These are phyloP conservation scores for Monochamus saltuarius DNA, from an alignment of 1,140 invertebrate genomes.

Conservation along the genomic window DNA sequence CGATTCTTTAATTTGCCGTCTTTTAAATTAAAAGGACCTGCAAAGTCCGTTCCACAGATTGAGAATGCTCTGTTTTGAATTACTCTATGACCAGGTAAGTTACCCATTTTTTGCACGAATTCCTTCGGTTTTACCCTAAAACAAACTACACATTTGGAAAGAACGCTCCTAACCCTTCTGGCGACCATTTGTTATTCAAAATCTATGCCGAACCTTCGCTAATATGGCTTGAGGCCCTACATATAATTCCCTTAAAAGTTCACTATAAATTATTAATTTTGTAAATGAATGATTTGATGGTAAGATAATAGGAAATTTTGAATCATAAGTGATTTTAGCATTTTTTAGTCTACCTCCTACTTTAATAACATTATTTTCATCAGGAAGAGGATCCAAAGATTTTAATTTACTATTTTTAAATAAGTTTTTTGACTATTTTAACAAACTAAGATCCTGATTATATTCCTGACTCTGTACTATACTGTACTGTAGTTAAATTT, in stretches of 20 bases:
- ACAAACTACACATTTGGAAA: slow-evolving; percentile 15
- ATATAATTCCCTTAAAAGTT: slow-evolving; percentile 34
- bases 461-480: slow-evolving; percentile 8
- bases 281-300: slow-evolving; percentile 30
- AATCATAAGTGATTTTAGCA: slow-evolving; percentile 34
- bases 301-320: slow-evolving; percentile 42
- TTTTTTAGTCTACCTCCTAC: slow-evolving; percentile 50
- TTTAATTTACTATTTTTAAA: slow-evolving; percentile 19
- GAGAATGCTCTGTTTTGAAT: slow-evolving; percentile 41
- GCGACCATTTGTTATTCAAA: slow-evolving; percentile 36
- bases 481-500: slow-evolving; percentile 9
- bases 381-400: slow-evolving; percentile 48
- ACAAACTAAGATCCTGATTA: slow-evolving; percentile 7
- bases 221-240: slow-evolving; percentile 7
- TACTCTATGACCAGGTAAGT: slow-evolving; percentile 8
- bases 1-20: slow-evolving; percentile 37
- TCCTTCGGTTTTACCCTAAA: slow-evolving; percentile 28
- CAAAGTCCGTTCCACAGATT: slow-evolving; percentile 49
- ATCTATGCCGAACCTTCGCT: slow-evolving; percentile 21
- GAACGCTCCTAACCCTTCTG: slow-evolving; percentile 5
- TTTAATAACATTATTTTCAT: slow-evolving; percentile 46
- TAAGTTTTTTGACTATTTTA: slow-evolving; percentile 9
- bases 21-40: slow-evolving; percentile 48
- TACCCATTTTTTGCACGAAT: slow-evolving; percentile 5
- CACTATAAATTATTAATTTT: slow-evolving; percentile 28